Conservation (phyloP, 2,797 vertebrate genomes). For the Hydrolagus colliei region DNA sequence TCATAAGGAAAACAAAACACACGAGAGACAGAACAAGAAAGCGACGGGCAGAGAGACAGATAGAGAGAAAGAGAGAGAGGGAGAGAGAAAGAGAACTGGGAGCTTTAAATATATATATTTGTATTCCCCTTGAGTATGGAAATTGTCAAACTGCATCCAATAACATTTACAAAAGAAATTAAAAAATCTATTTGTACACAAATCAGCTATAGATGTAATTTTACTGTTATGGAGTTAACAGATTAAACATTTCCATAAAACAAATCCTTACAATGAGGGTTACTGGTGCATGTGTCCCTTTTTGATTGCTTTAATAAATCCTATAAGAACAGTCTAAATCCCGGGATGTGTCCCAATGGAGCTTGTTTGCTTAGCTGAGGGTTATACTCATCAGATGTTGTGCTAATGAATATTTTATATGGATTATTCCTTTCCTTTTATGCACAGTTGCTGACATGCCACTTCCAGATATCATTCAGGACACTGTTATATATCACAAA, state of each 20-base stretch:
- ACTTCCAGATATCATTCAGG: constrained; percentile 25
- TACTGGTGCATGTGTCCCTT: constrained; percentile 43
- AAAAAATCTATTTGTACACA: constrained; percentile 53
- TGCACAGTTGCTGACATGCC: constrained; percentile 21
- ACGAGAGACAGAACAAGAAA: not conserved
- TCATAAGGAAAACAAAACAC: not conserved
- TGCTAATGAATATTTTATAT: constrained; percentile 52
- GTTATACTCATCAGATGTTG: constrained; percentile 48
- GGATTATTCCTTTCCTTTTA: constrained; percentile 42
- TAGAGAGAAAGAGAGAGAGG: too few species aligned
- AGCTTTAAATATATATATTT: not conserved
- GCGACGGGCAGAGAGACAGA: too few species aligned
- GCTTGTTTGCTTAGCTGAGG: constrained; percentile 47
- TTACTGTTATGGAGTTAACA: constrained; percentile 47
- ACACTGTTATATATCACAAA: constrained; percentile 16
- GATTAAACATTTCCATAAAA: constrained; percentile 55
- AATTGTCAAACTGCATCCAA: not conserved
- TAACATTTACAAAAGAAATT: constrained; percentile 39
- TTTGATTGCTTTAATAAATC: constrained; percentile 59
- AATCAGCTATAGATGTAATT: constrained; percentile 51
- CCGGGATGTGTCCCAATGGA: constrained; percentile 51
- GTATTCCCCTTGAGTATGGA: not conserved
- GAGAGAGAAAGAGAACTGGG: not conserved
- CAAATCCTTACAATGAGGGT: constrained; percentile 48
- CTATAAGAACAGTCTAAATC: constrained; percentile 53